Base-by-base conservation (phyloP, 2,888 invertebrate genomes). In the Glyphotaelius pellucidus region DNA sequence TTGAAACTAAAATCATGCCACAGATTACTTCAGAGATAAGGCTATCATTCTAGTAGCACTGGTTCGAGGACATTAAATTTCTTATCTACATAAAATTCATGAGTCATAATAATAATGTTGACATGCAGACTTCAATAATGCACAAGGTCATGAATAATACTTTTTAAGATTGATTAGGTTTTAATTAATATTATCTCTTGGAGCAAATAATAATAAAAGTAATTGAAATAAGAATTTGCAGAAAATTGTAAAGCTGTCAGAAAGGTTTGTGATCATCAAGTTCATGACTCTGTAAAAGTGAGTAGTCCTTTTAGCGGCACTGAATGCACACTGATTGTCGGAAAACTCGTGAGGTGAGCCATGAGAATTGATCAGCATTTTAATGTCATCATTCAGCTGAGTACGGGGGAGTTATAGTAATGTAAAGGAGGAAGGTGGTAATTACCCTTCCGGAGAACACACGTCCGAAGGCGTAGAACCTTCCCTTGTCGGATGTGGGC, bases 391-490 rank as follows among this genome's bases (percentile, higher is more conserved):
- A 91, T 91, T 47, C 79, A 92, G 84, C 91, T 32, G 31, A 12
- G n/a, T 80, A 2, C 4, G 35, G 35, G 14, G 25, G 32, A 15
- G 79, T 32, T 31, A 19, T 19, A 14, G 79, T 32, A 19, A 19
- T 19, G 12, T 25, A 35, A 2, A 87, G 30, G 15, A 52, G 15
- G 30, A 67, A 84, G n/a, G 14, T 11, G 80, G 14, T 47, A n/a
- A 94, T 94, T 35, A 96, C 98, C 95, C 98, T 99, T 94, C 99
- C 99, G 94, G 99, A 98, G 97, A 99, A 99, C 52, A 99, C 99
- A 96, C 99, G 99, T 90, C 99, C 99, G 95, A 99, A 99, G 93
- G 99, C 99, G 96, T 99, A 99, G 98, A 99, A 99, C 95, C 99
- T 98, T 93, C 99, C 99, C 97, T 99, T 99, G 96, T 99, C 99